A percentile compares a stretch with the other conserved stretches of the same genome.
phyloP scores from a whole-genome alignment of 2,113 vertebrate genomes.

The Lamprotornis superbus region DNA sequence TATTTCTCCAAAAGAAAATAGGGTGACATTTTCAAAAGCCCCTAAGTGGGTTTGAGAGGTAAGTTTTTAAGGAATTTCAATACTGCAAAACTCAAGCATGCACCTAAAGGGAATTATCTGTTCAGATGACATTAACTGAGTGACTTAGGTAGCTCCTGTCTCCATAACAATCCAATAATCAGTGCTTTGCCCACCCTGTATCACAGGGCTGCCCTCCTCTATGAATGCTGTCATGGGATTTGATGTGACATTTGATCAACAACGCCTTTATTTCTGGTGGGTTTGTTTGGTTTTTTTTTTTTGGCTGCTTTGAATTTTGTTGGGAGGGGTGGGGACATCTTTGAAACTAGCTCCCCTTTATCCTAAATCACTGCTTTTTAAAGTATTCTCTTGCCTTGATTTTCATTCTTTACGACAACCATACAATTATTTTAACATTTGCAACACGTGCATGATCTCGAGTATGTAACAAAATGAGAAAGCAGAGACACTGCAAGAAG shows the following conservation, averaged over 20 bases:
- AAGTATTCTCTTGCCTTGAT: background rate
- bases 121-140: background rate
- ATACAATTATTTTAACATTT: background rate
- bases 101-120: background rate
- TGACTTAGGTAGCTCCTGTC: background rate
- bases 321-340: background rate
- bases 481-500: background rate
- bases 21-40: background rate
- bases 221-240: background rate
- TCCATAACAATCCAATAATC: background rate
- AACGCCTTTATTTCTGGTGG: background rate
- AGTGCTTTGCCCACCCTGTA: background rate
- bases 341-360: background rate
- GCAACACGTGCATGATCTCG: accelerated
- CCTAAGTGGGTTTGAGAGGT: background rate
- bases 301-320: background rate
- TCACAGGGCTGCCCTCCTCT: background rate
- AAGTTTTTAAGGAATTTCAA: background rate
- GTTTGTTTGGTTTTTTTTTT: accelerated
- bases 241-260: background rate
- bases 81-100: background rate
- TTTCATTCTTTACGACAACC: background rate
- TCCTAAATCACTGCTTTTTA: background rate
- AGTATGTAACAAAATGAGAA: background rate
- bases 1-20: background rate